Base-by-base conservation (phyloP, 2,113 vertebrate species). In the Oenanthe oenanthe region DNA sequence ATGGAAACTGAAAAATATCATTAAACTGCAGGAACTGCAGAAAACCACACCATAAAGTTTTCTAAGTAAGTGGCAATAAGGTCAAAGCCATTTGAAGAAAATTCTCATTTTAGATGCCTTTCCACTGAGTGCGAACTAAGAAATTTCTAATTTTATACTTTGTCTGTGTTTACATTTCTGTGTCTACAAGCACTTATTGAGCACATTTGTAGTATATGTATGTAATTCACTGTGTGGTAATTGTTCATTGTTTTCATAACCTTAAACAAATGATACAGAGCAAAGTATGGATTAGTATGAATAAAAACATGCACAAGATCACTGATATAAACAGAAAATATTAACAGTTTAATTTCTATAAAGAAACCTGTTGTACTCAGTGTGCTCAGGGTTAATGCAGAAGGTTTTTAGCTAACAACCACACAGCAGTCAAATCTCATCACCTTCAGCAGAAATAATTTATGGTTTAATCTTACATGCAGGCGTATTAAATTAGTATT, bases 391-490 rank as follows among this genome's bases (percentile, higher is more conserved):
- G 86, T 98, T 98, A 98, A 98, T 89, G 81, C 36, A 74, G 65
- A 86, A 94, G 73, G 74, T 89, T 96, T 96, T 81, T 96, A 94
- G 88, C 79, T 94, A 92, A 97, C 81, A 97, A 82, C 86, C 57
- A 86, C 71, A 94, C 5, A 89, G 77, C 77, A 97, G 91, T 95
- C 96, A 96, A 96, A 97, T 97, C 95, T 96, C 94, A 98, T 98
- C 97, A 97, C 94, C 96, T 97, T 98, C 97, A 97, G 91, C 92
- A 98, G 95, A 83, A 98, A 98, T 98, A 98, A 98, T 98, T 98
- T 98, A 98, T 98, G 96, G 96, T 98, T 98, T 98, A 98, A 98
- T 98, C 97, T 98, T 98, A 98, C 97, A 98, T 96, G 93, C 96
- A 97, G 95, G 93, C 72, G 2, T 97, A 98, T 97, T 98, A 98